These are phyloP conservation scores for Lithobates pipiens DNA, from an alignment of 2,797 vertebrate genomes.

Conservation along the genomic window DNA sequence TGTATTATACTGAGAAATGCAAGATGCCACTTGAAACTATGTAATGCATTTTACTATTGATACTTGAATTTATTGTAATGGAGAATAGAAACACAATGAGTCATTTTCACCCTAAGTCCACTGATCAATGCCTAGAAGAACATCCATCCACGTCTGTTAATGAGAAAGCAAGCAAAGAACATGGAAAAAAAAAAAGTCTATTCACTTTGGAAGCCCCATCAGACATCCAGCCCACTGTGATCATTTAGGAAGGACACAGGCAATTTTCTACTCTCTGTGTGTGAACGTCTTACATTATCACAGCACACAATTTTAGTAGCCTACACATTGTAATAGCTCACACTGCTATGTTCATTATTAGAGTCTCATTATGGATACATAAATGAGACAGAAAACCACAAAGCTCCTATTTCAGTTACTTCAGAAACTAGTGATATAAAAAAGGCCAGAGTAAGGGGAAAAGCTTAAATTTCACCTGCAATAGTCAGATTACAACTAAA, in stretches of 20 bases:
- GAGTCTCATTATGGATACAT: slow-evolving; percentile 66
- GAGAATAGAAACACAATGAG: background rate
- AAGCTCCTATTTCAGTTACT: slow-evolving; percentile 59
- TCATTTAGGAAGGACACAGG: slow-evolving; percentile 46
- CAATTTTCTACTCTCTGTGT: slow-evolving; percentile 39
- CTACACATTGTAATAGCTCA: slow-evolving; percentile 63
- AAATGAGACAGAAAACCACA: slow-evolving; percentile 58
- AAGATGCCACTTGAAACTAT: background rate
- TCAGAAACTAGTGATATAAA: background rate
- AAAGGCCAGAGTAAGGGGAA: background rate
- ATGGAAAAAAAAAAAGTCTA: background rate
- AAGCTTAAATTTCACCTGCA: no score
- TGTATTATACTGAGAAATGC: background rate
- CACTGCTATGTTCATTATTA: slow-evolving; percentile 67
- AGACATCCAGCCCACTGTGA: slow-evolving; percentile 36
- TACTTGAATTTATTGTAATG: background rate
- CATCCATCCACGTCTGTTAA: background rate
- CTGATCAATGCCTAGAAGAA: background rate
- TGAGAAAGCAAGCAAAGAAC: background rate
- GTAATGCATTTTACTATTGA: background rate
- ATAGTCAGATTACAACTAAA: no score
- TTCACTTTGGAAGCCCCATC: slow-evolving; percentile 18
- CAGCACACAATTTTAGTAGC: slow-evolving; percentile 62
- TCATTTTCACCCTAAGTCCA: background rate
- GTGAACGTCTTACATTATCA: slow-evolving; percentile 59